Evolutionary conservation across 2,113 vertebrate genomes (phyloP).

Genomic region (Leptocoma aspasia): DNA sequence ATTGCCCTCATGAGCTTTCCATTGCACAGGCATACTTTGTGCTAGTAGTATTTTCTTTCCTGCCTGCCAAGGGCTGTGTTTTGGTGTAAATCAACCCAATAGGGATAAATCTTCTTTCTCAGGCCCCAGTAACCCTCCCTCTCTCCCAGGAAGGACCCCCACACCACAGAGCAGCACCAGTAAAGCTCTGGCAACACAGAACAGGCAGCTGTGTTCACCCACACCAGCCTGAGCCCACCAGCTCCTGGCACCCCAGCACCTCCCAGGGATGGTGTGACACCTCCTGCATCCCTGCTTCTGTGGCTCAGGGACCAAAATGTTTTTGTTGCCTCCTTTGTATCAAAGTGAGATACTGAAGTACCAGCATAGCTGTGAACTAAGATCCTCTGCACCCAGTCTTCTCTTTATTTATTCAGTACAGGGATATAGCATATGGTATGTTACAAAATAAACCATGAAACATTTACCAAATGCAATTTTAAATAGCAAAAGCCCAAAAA

Average conservation of each 20-base stretch:
- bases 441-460: neutral
- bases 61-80: neutral
- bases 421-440: neutral
- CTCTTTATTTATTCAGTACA: constrained; percentile 27
- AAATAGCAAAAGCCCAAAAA: neutral
- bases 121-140: neutral
- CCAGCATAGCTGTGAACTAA: neutral
- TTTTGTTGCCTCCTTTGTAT: neutral
- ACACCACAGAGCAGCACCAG: neutral
- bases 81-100: neutral
- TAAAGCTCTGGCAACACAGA: neutral
- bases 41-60: neutral
- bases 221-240: neutral
- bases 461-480: neutral
- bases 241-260: neutral
- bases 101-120: neutral
- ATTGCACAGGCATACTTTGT: neutral
- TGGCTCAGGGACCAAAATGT: neutral
- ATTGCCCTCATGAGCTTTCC: neutral
- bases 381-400: neutral
- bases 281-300: accelerated
- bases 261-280: neutral
- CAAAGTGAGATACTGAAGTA: neutral
- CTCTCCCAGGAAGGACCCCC: neutral
- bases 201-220: neutral